phyloP scores from a whole-genome alignment of 2,113 vertebrate genomes.

The crab-eating macaque (Macaca fascicularis) region T2T-MFA8v1.1 NC_088379.1:179307001-179307500 shows the following conservation, averaged over 20 bases:
- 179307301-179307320: neutral
- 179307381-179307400: neutral
- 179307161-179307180: neutral
- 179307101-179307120: neutral
- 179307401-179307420: constrained; percentile 5
- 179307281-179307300: neutral
- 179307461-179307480: too few relatives aligned
- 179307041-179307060: neutral
- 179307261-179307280: neutral
- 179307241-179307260: neutral
- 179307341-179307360: neutral
- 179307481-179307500: too few relatives aligned
- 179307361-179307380: neutral
- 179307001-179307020: neutral
- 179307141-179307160: neutral
- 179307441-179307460: too few relatives aligned
- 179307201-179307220: neutral
- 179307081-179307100: neutral
- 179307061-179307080: neutral
- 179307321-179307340: neutral
- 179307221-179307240: neutral
- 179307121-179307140: neutral
- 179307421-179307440: neutral
- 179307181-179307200: neutral
- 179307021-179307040: neutral